phyloP scores from a whole-genome alignment of 2,888 invertebrate species.

The Metopia argyrocephala region DNA sequence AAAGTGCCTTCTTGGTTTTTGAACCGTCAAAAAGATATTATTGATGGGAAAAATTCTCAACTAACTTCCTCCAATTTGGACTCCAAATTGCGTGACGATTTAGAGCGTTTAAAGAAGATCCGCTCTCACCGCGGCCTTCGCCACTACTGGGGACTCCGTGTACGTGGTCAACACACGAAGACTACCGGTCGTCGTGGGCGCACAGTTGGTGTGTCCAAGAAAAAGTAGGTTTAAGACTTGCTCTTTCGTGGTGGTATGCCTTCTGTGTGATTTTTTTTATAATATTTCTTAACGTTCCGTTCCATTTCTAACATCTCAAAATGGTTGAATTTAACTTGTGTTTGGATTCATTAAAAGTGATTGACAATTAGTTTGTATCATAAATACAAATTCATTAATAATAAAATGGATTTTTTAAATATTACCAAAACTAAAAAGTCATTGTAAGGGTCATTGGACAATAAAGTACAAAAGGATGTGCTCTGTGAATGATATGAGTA shows the following conservation, averaged over 20 bases:
- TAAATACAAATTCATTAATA: too few species aligned
- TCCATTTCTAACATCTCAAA: constrained; percentile 9
- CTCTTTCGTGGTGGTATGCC: constrained; percentile 1
- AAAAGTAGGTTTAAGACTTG: constrained; percentile 89
- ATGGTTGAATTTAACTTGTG: constrained; percentile 43
- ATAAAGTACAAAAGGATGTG: too few species aligned
- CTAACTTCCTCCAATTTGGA: constrained; percentile 96
- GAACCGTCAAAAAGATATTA: constrained; percentile 99
- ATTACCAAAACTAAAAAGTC: too few species aligned
- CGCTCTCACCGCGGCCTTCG: constrained; percentile 99
- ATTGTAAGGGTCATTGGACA: too few species aligned
- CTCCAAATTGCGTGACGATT: constrained; percentile 99
- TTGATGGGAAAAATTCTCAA: constrained; percentile 98
- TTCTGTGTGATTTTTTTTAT: constrained; percentile 15
- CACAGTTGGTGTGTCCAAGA: constrained; percentile 99
- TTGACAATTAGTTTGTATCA: too few species aligned
- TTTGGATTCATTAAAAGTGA: constrained; percentile 26
- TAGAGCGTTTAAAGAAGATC: constrained; percentile 99
- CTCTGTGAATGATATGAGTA: too few species aligned
- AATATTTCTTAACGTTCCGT: constrained; percentile 21
- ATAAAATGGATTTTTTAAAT: too few species aligned
- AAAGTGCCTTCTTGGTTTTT: constrained; percentile 99
- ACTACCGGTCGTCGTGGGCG: constrained; percentile 99
- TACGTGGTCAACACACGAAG: constrained; percentile 99
- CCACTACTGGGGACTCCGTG: constrained; percentile 99